Evolutionary conservation across 2,888 invertebrate genomes (phyloP), one percentile per base, ranked within the genome.

Genomic region (Diaphora mendica): DNA sequence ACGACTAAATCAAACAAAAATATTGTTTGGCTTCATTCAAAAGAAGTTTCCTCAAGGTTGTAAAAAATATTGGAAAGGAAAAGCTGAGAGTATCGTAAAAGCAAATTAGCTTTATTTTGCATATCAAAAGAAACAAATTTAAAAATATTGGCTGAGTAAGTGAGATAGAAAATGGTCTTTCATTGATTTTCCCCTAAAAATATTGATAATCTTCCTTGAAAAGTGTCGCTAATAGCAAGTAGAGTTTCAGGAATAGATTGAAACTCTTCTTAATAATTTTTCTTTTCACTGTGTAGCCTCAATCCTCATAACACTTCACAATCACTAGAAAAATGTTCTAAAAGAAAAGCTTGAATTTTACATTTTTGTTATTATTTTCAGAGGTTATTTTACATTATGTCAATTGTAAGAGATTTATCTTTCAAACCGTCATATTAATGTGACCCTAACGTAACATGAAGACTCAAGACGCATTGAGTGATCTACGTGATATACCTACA

Each of bases 101-200:
- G 67, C 71, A 80, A 80, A 82, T 83, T 82, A 81, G 79, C 74
- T 83, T 83, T 79, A 81, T 80, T 85, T 75, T 75, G 71, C 77
- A 78, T 84, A 82, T 83, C 81, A 79, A 87, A 87, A 85, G 86
- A 84, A 83, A 82, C 83, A 87, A 84, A 87, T 86, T 88, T 83
- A 68, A 79, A 51, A 82, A 83, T 82, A 83, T 79, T 76, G 79
- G 62, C 35, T 72, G 77, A 80, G 76, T 65, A 85, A 87, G 82
- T 86, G 87, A 85, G 85, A 86, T 78, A 84, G 85, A 87, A 87
- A 87, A 80, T 75, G 71, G 76, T 72, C 73, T 64, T 65, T 69
- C 65, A 75, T 73, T 71, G 64, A 70, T 73, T 73, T 59, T 70
- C 55, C 59, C 3, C 55, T 44, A 67, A 70, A 72, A 72, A 64